Percentiles rank a stretch among this genome's conserved stretches.
phyloP scores from a whole-genome alignment of 1,140 invertebrate species.

The Acromyrmex charruanus region DNA sequence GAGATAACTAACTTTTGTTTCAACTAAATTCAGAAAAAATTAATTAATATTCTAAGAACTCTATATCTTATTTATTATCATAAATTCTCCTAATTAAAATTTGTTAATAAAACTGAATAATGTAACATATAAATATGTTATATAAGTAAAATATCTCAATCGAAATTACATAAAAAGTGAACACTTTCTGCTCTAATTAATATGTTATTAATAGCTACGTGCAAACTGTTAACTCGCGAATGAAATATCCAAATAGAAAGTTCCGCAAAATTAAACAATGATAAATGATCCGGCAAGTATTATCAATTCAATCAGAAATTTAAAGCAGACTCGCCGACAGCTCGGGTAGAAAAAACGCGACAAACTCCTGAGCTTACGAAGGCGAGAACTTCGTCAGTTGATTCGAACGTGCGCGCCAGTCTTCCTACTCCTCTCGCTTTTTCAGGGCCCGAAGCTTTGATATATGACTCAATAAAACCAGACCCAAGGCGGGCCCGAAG shows the following conservation, averaged over 20 bases:
- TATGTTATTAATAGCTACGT: neutral
- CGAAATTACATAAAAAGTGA: neutral
- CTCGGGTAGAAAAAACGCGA: neutral
- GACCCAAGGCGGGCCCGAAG: slow-evolving; percentile 78
- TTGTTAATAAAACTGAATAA: neutral
- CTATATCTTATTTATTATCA: neutral
- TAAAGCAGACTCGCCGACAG: neutral
- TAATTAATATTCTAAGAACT: neutral
- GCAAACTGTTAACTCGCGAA: neutral
- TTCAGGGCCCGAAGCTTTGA: slow-evolving; percentile 76
- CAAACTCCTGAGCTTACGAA: neutral
- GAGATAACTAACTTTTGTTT: neutral
- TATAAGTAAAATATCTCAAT: neutral
- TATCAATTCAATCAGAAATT: slow-evolving; percentile 2
- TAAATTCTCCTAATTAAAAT: neutral
- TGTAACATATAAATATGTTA: too few species aligned
- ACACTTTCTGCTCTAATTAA: neutral
- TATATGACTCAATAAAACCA: slow-evolving; percentile 85
- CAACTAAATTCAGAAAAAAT: neutral
- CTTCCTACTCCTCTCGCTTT: slow-evolving; percentile 37
- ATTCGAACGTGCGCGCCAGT: slow-evolving; percentile 35
- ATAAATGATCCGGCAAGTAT: neutral
- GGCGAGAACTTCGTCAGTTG: slow-evolving; percentile 45
- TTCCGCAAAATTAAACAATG: neutral
- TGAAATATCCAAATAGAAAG: neutral